Base-by-base conservation (phyloP, 1,140 invertebrate genomes). In the Drosophila erecta region DNA sequence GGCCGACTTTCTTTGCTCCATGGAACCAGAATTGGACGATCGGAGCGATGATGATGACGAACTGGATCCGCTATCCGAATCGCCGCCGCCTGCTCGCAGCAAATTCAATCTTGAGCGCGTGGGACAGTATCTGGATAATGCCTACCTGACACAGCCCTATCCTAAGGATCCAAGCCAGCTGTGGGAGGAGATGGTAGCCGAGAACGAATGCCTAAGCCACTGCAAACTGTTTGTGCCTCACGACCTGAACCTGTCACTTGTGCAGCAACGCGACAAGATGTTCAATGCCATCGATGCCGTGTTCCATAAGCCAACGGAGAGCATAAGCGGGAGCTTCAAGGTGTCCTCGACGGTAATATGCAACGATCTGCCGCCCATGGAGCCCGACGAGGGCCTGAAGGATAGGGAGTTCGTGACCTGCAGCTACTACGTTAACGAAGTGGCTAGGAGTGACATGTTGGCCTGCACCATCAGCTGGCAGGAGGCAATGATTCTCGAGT, bases 21-120 rank as follows among this genome's bases (percentile, higher is more conserved):
- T 89, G 84, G 84, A 89, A 20, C 83, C 83, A 0, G 83, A 87
- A n/a, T 8, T 78, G 3, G 59, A 60, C 0, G 79, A 87, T 17
- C 50, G 57, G 17, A 57, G 51, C 46, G 81, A 86, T 8, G 73
- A 86, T 0, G 73, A 40, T 0, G 62, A 57, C 6, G 70, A 66
- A 17, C n/a, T 27, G 1, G 55, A 35, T 12, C 38, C 44, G 1
- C 46, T 49, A 7, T 24, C 46, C 3, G 46, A 59, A 14, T 22
- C 55, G 2, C 50, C 49, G 2, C 51, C 51, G n/a, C 57, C 37
- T 2, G 24, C 24, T 0, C 95, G 95, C 80, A 93, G 94, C 37
- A 94, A 94, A 92, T 95, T 97, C 91, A 96, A 97, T 92, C 92
- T 99, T 73, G 98, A 99, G 93, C 95, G 96, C 85, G 94, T 99